Conservation (phyloP, 2,888 invertebrate genomes). For the Hoplodrina ambigua region DNA sequence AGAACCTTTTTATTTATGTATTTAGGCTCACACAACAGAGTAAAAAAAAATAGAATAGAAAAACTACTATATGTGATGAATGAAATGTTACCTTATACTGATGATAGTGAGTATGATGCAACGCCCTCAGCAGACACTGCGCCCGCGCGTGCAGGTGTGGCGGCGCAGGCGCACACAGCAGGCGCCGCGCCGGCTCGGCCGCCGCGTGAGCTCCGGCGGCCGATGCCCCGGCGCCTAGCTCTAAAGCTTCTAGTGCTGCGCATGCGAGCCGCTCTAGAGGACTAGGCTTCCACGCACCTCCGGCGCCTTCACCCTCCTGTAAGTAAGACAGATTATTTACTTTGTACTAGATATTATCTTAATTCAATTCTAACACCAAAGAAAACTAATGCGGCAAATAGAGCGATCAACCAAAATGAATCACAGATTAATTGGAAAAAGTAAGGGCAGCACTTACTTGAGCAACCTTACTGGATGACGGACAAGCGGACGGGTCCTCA, state of each 20-base stretch:
- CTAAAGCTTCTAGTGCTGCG: constrained; percentile 84
- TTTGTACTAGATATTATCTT: no score
- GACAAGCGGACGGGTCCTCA: constrained; percentile 92
- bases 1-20: no score
- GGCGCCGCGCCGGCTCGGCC: constrained; percentile 78
- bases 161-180: constrained; percentile 86
- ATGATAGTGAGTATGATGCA: constrained; percentile 93
- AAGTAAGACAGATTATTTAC: neutral
- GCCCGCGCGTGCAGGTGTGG: constrained; percentile 89
- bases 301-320: constrained; percentile 79
- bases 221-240: constrained; percentile 79
- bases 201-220: constrained; percentile 71
- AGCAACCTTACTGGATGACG: constrained; percentile 85
- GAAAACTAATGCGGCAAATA: no score
- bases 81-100: constrained; percentile 93
- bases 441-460: constrained; percentile 71
- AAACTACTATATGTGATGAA: no score
- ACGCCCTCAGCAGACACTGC: constrained; percentile 95
- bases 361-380: no score
- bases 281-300: constrained; percentile 82
- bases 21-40: no score
- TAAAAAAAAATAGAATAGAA: no score
- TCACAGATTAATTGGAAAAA: no score
- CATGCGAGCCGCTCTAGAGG: constrained; percentile 86
- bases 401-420: no score